These are phyloP conservation scores for Pantherophis alleghaniensis DNA, from an alignment of 2,797 vertebrate genomes.

Conservation along the genomic window DNA sequence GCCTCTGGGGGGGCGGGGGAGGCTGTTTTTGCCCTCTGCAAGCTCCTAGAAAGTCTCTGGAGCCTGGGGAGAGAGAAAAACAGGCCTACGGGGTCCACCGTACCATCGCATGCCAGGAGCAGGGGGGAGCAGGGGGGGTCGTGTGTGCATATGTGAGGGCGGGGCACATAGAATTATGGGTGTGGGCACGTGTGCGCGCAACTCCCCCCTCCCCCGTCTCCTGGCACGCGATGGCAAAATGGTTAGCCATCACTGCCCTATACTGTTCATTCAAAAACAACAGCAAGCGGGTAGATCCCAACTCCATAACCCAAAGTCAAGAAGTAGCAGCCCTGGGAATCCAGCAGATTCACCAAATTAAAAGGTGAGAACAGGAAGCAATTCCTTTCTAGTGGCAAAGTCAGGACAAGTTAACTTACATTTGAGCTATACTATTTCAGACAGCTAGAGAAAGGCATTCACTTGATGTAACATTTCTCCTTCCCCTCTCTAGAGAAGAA, in stretches of 20 bases:
- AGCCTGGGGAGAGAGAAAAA: no score
- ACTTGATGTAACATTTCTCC: neutral
- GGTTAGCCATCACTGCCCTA: neutral
- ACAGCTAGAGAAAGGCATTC: neutral
- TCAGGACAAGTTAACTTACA: neutral
- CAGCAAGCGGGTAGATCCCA: neutral
- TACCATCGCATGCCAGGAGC: no score
- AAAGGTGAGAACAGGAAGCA: neutral
- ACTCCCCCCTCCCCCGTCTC: no score
- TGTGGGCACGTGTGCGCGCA: no score
- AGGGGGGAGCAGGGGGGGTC: no score
- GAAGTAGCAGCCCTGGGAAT: neutral
- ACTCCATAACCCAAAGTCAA: neutral
- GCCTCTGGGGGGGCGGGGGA: no score
- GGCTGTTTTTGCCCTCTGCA: no score
- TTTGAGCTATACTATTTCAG: neutral
- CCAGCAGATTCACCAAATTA: neutral
- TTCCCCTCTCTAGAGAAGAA: neutral
- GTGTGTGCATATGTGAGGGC: no score
- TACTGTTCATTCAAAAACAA: neutral
- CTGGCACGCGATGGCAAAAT: no score
- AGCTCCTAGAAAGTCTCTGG: no score
- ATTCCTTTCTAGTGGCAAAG: neutral
- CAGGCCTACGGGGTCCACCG: no score
- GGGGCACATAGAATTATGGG: no score